Evolutionary conservation across 2,888 invertebrate species (phyloP).

Genomic region (Agrilus mali): DNA sequence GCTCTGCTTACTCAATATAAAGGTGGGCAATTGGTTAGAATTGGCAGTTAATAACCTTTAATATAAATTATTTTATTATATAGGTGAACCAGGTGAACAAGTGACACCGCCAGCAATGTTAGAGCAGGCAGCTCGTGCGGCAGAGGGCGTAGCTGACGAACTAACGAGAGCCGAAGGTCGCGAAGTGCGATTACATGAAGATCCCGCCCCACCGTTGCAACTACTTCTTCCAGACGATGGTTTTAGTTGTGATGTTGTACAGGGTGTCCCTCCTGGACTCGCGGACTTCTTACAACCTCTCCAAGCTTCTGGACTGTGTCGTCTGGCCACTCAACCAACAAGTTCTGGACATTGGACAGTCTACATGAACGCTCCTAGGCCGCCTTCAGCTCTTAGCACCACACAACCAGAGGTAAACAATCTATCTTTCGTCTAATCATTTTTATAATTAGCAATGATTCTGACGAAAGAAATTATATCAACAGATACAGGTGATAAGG

Average conservation of each 20-base stretch:
- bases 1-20: constrained; percentile 72
- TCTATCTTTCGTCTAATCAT: constrained; percentile 2
- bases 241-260: constrained; percentile 86
- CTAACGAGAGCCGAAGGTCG: constrained; percentile 81
- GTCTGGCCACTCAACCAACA: constrained; percentile 80
- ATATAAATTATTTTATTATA: constrained; percentile 9
- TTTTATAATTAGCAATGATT: not conserved
- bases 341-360: constrained; percentile 93
- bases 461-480: constrained; percentile 3
- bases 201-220: constrained; percentile 78
- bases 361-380: constrained; percentile 55
- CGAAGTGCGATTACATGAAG: constrained; percentile 81
- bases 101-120: constrained; percentile 43
- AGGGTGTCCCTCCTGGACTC: constrained; percentile 84
- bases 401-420: constrained; percentile 31
- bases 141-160: constrained; percentile 84
- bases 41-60: not conserved
- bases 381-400: constrained; percentile 31
- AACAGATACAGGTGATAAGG: constrained; percentile 62
- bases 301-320: constrained; percentile 75
- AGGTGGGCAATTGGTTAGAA: constrained; percentile 19
- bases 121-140: constrained; percentile 62
- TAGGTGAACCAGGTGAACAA: constrained; percentile 36
- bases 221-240: constrained; percentile 94
- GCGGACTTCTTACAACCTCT: constrained; percentile 78